Base-by-base conservation (phyloP, 1,140 invertebrate species). In the Rhagoletis zephyria region DNA sequence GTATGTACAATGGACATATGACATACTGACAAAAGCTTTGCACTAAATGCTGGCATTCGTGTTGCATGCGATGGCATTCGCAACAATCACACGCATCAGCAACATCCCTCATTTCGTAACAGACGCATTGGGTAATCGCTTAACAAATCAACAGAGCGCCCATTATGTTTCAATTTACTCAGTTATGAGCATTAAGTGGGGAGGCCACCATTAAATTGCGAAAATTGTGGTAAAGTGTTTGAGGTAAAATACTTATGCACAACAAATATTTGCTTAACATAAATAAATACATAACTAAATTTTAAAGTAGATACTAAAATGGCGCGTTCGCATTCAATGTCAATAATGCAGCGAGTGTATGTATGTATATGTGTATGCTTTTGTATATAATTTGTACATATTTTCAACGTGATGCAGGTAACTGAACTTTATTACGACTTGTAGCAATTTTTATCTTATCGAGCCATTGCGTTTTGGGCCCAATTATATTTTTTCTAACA, bases 151-250 rank as follows among this genome's bases (percentile, higher is more conserved):
- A 19, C 74, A 51, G 10, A n/a, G 74, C 48, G 40, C 4, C 74
- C 74, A 81, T 81, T 81, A 81, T 81, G 74, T 81, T 81, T 81
- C 74, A 81, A 81, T 81, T 81, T 81, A 7, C 19, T 51, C 16
- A 51, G 51, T 48, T 81, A 56, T 10, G 74, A 30, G 74, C 74
- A 81, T 56, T 81, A 81, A 81, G 19, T 81, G 51, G 45, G 1
- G 5, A 10, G 48, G 48, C 48, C 45, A 56, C 48, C 74, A 9
- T n/a, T 56, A 81, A 81, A 81, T 30, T 42, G 74, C 45, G 48
- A 4, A 56, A 42, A 56, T 81, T 81, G 74, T 42, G 5, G 7
- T 81, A 14, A 81, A 81, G 16, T 3, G 16, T 56, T 81, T 7
- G 74, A 16, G 48, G 30, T 56, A 81, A 81, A 56, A 59, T 30